Conservation (phyloP, 2,113 vertebrate species). For the Pavo muticus region DNA sequence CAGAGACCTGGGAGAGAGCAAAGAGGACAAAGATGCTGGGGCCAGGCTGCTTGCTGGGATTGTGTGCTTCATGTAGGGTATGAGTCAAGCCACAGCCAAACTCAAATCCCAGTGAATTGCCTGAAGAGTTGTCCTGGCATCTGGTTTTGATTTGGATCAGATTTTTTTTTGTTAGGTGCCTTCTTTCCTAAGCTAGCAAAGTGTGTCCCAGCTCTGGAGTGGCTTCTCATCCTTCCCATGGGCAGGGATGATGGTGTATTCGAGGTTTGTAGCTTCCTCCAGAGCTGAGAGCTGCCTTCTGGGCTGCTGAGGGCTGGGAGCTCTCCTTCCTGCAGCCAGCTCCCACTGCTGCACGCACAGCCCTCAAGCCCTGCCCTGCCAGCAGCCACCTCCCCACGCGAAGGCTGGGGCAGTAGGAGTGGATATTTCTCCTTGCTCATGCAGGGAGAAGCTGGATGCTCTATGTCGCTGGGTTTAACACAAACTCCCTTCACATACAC, state of each 20-base stretch:
- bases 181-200: conserved; percentile 51
- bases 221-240: neutral
- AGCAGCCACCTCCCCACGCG: neutral
- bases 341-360: accelerated
- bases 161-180: neutral
- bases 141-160: neutral
- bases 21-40: neutral
- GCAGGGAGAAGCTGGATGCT: neutral
- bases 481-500: neutral
- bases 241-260: neutral
- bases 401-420: neutral
- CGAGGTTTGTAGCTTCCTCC: neutral
- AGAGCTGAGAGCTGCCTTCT: neutral
- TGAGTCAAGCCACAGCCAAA: neutral
- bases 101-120: neutral
- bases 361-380: neutral
- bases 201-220: neutral
- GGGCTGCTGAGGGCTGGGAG: neutral
- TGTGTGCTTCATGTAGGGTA: accelerated
- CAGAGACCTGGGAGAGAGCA: neutral
- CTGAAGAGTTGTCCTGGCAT: neutral
- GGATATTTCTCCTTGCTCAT: neutral
- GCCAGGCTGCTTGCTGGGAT: neutral
- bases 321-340: neutral
- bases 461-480: neutral